Base-by-base conservation (phyloP, 2,113 vertebrate genomes). In the Sinocyclocheilus grahami region DNA sequence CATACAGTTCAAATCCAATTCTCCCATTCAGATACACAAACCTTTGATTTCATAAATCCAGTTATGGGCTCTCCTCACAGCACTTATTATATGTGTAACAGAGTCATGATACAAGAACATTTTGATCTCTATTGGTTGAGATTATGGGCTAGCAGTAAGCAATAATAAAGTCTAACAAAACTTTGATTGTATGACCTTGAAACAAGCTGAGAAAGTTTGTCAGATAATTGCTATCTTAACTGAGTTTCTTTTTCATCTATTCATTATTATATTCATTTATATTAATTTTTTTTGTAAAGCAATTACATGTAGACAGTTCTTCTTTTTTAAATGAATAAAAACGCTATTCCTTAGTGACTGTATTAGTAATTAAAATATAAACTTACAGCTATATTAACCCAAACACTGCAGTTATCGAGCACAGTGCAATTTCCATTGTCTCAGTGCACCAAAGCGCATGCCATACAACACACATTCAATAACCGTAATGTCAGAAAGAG, bases 401-500 rank as follows among this genome's bases (percentile, higher is more conserved):
- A 90, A 91, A 89, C 91, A 83, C 87, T 62, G 69, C 71, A 39
- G 42, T 76, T 69, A 78, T 55, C 18, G 51, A 78, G 74, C 88
- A 46, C 85, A 51, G 78, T 76, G 82, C 74, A 74, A 74, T 88
- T 89, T 86, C 77, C 86, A 78, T 58, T 5, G 33, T 88, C 90
- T 90, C 90, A 88, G 88, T 88, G 75, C 76, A 86, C 85, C 88
- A 89, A 86, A 90, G 78, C 84, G 33, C 76, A 82, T 90, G 84
- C 75, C 74, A 85, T 78, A 87, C 78, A 30, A 85, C 87, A 90
- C 89, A 90, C 89, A 88, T 90, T 86, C 89, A 93, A 94, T 94
- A 94, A 92, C 91, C 86, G 86, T 62, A 90, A 83, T 85, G 93
- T 90, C 93, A 93, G 55, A 82, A 87, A 92, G 93, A 95, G 90